Evolutionary conservation across 1,140 invertebrate genomes (phyloP).

Genomic region (Cherax destructor): DNA sequence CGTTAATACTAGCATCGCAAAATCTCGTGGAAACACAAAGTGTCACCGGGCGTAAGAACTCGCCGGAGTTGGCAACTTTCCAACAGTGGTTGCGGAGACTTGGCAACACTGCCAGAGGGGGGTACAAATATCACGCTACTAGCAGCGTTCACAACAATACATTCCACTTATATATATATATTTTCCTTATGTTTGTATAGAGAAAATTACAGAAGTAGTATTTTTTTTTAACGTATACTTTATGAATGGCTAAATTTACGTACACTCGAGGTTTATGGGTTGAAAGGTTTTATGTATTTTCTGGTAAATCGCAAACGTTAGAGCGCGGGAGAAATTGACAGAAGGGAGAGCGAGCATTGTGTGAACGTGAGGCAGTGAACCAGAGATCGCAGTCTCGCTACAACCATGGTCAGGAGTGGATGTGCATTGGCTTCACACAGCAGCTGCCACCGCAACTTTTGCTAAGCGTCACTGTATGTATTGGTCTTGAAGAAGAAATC

Average conservation of each 20-base stretch:
- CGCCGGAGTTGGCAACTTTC: not conserved
- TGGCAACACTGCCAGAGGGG: slow-evolving; percentile 8
- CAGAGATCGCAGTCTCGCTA: not conserved
- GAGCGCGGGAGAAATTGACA: not conserved
- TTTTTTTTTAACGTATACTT: not conserved
- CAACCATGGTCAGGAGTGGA: not conserved
- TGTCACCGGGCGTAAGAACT: not conserved
- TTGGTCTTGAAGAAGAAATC: not conserved
- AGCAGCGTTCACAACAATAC: not conserved
- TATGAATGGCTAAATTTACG: not conserved
- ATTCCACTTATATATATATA: not conserved
- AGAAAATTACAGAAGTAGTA: not conserved
- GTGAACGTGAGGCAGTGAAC: not conserved
- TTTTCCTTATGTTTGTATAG: not conserved
- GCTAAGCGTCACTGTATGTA: not conserved
- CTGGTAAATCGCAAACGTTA: not conserved
- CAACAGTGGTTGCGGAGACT: not conserved
- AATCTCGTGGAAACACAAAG: not conserved
- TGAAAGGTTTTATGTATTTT: not conserved
- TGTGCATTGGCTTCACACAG: not conserved
- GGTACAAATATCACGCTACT: slow-evolving; percentile 13
- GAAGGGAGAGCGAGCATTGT: not conserved
- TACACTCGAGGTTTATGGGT: not conserved
- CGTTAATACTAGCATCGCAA: not conserved
- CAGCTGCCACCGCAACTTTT: not conserved